Conservation (phyloP, 2,113 vertebrate genomes). For the Cinclus mexicanus region DNA sequence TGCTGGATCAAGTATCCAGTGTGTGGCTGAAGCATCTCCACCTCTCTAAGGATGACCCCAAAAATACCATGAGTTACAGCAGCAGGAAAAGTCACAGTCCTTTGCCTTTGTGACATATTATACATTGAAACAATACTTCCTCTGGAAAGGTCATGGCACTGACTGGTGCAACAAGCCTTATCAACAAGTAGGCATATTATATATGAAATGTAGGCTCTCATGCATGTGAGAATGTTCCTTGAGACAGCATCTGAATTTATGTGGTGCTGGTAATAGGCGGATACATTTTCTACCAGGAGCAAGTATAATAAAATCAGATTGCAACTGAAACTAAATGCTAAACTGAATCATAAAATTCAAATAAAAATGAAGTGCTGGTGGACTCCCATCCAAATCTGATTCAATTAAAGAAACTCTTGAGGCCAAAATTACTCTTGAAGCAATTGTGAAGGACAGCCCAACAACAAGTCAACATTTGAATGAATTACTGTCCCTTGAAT, state of each 20-base stretch:
- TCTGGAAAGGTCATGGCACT: background rate
- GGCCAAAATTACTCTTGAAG: background rate
- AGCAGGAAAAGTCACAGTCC: background rate
- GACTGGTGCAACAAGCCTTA: background rate
- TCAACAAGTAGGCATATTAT: slow-evolving; percentile 17
- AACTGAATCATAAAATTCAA: slow-evolving; percentile 30
- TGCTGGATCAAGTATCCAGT: background rate
- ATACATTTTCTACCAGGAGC: slow-evolving; percentile 21
- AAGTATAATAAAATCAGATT: slow-evolving; percentile 32
- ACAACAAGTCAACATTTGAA: background rate
- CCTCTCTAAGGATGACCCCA: background rate
- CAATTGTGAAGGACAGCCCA: background rate
- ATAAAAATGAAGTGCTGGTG: slow-evolving; percentile 34
- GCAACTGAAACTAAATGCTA: slow-evolving; percentile 31
- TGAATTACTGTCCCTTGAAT: background rate
- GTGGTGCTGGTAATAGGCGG: slow-evolving; percentile 36
- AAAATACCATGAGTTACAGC: background rate
- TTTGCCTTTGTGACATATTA: background rate
- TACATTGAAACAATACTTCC: background rate
- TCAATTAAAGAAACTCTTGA: slow-evolving; percentile 15
- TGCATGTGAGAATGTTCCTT: background rate
- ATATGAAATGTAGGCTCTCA: slow-evolving; percentile 2
- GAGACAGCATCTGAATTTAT: slow-evolving; percentile 50
- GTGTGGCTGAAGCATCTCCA: background rate
- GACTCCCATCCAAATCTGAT: background rate